These are phyloP conservation scores for Danionella cerebrum DNA, from an alignment of 2,113 vertebrate genomes.

Conservation along the genomic window DNA sequence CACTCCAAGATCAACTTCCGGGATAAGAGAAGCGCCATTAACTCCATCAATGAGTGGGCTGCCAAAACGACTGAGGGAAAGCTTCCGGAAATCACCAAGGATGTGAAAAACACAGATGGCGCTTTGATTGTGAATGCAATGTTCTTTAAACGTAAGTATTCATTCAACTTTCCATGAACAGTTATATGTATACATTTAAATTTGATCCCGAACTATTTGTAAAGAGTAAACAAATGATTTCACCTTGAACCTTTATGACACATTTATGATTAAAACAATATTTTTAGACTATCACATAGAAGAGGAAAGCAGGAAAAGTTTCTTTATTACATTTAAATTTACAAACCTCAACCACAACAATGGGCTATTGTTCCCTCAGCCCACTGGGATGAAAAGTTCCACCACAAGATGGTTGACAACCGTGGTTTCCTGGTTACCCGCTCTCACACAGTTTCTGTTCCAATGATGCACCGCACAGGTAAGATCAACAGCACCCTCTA, in stretches of 20 bases:
- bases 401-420: constrained; percentile 92
- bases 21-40: constrained; percentile 89
- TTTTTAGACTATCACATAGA: too few relatives aligned
- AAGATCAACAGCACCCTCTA: constrained; percentile 17
- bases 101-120: constrained; percentile 84
- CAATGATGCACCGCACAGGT: constrained; percentile 99
- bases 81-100: constrained; percentile 84
- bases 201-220: too few relatives aligned
- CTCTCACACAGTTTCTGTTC: constrained; percentile 78
- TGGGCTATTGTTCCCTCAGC: constrained; percentile 55
- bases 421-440: constrained; percentile 86
- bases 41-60: constrained; percentile 95
- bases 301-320: too few relatives aligned
- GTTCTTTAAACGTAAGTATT: constrained; percentile 94
- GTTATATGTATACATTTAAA: too few relatives aligned
- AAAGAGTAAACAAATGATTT: too few relatives aligned
- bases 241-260: too few relatives aligned
- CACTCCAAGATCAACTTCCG: constrained; percentile 95
- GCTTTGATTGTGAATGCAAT: constrained; percentile 93
- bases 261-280: too few relatives aligned
- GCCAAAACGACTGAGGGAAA: constrained; percentile 86
- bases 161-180: too few relatives aligned
- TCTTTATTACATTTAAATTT: too few relatives aligned
- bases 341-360: not conserved
- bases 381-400: constrained; percentile 94